phyloP scores from a whole-genome alignment of 2,888 invertebrate genomes.

The Pristionchus mayeri region DNA sequence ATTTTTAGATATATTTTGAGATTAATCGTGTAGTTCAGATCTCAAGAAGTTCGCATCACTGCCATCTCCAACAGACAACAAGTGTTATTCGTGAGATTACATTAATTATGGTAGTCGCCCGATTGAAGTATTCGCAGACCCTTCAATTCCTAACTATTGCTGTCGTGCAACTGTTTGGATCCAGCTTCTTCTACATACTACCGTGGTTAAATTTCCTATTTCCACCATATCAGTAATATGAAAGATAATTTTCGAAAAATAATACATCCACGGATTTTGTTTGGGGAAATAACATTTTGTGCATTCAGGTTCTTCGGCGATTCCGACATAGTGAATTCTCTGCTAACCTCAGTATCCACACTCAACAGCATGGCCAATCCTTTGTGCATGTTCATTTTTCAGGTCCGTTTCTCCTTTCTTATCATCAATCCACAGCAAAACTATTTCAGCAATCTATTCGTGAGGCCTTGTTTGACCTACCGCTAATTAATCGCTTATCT shows the following conservation, averaged over 20 bases:
- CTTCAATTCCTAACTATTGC: slow-evolving; percentile 8
- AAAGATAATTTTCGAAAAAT: too few species aligned
- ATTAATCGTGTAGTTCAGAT: too few species aligned
- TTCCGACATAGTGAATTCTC: slow-evolving; percentile 12
- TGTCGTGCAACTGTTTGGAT: slow-evolving; percentile 20
- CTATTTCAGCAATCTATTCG: not conserved
- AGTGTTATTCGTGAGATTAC: not conserved
- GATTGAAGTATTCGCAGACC: not conserved
- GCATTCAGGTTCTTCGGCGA: slow-evolving; percentile 22
- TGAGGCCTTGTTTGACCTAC: not conserved
- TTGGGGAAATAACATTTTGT: too few species aligned
- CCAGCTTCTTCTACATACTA: slow-evolving; percentile 33
- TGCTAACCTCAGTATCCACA: not conserved
- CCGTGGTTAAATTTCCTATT: not conserved
- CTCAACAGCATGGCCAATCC: slow-evolving; percentile 30
- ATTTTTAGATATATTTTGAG: too few species aligned
- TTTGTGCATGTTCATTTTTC: not conserved
- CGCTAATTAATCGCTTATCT: not conserved
- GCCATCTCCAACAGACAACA: slow-evolving; percentile 12
- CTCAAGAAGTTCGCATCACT: not conserved
- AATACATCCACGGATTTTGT: too few species aligned
- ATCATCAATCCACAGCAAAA: not conserved
- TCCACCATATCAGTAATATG: not conserved
- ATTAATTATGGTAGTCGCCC: too few species aligned
- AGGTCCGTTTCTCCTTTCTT: too few species aligned